Evolutionary conservation across 2,888 invertebrate genomes (phyloP).

Genomic region (Gandaritis pyraliata): DNA sequence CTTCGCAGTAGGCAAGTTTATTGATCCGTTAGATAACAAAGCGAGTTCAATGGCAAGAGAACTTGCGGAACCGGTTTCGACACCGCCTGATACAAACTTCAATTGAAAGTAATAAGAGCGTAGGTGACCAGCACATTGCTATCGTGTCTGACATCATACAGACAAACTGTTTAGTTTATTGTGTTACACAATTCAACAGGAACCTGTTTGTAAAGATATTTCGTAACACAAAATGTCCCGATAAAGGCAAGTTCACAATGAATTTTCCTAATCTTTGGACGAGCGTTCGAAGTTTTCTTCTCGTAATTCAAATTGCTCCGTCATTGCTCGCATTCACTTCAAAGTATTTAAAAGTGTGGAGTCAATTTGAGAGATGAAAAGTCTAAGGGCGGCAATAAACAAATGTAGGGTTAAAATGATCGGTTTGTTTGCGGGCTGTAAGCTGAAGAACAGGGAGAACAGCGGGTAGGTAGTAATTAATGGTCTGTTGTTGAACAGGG

Average conservation of each 20-base stretch:
- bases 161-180: constrained; percentile 26
- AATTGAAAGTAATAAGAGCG: constrained; percentile 66
- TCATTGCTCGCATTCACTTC: constrained; percentile 41
- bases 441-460: constrained; percentile 66
- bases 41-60: constrained; percentile 43
- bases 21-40: constrained; percentile 39
- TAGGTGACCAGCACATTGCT: constrained; percentile 56
- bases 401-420: constrained; percentile 69
- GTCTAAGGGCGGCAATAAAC: constrained; percentile 70
- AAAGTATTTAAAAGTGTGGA: constrained; percentile 60
- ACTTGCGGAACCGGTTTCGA: constrained; percentile 48
- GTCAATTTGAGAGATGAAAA: constrained; percentile 67
- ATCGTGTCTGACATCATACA: constrained; percentile 48
- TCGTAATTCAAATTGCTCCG: constrained; percentile 29
- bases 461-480: constrained; percentile 75
- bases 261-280: constrained; percentile 37
- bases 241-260: constrained; percentile 33
- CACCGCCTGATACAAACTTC: constrained; percentile 47
- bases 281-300: constrained; percentile 30
- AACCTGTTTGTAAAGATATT: constrained; percentile 28
- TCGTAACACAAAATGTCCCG: constrained; percentile 6
- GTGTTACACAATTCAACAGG: constrained; percentile 26
- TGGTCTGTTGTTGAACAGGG: constrained; percentile 68
- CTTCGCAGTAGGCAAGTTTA: constrained; percentile 34
- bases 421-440: constrained; percentile 81